Percentiles rank a stretch among this genome's conserved stretches.
Evolutionary conservation across 2,113 vertebrate species (phyloP).

Genomic region (Cranoglanis bouderius): DNA sequence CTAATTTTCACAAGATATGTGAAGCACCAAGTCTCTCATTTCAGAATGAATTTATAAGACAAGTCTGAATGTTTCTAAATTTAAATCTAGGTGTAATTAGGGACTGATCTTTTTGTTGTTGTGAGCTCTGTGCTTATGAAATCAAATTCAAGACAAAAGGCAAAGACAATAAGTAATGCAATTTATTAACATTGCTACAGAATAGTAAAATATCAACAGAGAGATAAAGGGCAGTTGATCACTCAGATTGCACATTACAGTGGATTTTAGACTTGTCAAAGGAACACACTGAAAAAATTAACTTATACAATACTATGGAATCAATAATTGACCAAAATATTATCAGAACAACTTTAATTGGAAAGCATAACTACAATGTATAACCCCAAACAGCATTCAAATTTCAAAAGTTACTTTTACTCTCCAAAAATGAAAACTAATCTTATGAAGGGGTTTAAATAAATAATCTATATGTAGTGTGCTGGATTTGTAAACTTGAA

Average conservation of each 20-base stretch:
- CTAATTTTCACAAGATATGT: background rate
- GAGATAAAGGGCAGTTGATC: background rate
- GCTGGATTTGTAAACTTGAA: too few species aligned
- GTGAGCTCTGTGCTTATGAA: background rate
- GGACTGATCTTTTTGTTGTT: background rate
- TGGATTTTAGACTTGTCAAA: background rate
- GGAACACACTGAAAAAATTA: background rate
- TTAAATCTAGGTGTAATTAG: background rate
- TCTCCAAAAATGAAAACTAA: background rate
- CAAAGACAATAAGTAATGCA: background rate
- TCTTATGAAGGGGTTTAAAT: background rate
- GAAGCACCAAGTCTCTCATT: background rate
- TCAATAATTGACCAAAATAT: background rate
- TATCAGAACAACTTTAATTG: background rate
- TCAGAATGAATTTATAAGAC: background rate
- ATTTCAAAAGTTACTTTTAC: background rate
- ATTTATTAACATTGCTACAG: conserved; percentile 9
- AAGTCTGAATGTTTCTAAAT: background rate
- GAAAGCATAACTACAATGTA: background rate
- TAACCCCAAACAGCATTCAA: background rate
- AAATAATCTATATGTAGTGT: background rate
- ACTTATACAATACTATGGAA: background rate
- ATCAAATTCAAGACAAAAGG: background rate
- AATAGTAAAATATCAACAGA: background rate
- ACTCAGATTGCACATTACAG: background rate